These are phyloP conservation scores for Datnioides undecimradiatus DNA, from an alignment of 2,113 vertebrate genomes.

Conservation along the genomic window DNA sequence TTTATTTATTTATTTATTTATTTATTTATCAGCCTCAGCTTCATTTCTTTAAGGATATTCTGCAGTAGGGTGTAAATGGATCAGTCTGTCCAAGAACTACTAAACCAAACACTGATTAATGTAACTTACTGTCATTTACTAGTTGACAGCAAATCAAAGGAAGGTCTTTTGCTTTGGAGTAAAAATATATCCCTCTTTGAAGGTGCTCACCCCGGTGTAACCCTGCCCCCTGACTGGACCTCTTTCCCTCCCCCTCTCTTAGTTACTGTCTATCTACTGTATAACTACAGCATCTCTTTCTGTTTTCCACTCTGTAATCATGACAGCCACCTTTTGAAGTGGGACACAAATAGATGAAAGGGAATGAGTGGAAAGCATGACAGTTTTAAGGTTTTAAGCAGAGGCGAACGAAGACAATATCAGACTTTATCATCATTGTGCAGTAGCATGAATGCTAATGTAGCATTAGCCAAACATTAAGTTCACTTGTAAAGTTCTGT, in stretches of 20 bases:
- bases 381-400: background rate
- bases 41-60: background rate
- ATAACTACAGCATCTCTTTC: slow-evolving; percentile 3
- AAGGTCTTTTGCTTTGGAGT: slow-evolving; percentile 3
- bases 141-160: slow-evolving; percentile 24
- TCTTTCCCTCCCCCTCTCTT: background rate
- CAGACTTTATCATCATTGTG: background rate
- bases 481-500: too few species aligned
- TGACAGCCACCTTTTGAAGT: slow-evolving; percentile 56
- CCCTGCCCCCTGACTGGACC: slow-evolving; percentile 22
- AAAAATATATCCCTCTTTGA: slow-evolving; percentile 39
- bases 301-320: slow-evolving; percentile 38
- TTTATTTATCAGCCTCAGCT: background rate
- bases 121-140: slow-evolving; percentile 7
- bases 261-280: slow-evolving; percentile 6
- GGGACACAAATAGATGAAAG: slow-evolving; percentile 50
- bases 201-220: slow-evolving; percentile 15
- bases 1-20: too few species aligned
- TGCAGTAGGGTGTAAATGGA: background rate
- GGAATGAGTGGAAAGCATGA: slow-evolving; percentile 9
- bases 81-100: background rate
- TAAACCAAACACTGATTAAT: background rate
- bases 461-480: too few species aligned
- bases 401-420: background rate
- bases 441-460: background rate